These are phyloP conservation scores for Pelvicachromis taeniatus DNA, from an alignment of 2,113 vertebrate genomes.

Conservation along the genomic window DNA sequence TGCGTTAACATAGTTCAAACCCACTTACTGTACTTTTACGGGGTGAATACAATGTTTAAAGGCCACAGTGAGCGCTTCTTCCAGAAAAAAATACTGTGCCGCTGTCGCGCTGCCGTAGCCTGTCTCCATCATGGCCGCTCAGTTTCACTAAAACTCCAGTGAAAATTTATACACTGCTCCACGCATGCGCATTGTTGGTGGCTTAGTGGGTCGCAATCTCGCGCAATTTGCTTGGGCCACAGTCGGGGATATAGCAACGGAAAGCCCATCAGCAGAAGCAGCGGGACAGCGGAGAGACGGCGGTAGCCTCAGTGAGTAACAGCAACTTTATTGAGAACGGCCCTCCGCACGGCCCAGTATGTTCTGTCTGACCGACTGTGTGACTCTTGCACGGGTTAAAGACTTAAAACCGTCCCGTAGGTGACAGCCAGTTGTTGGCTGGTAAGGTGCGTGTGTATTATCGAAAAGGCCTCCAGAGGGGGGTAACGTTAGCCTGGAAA, in stretches of 20 bases:
- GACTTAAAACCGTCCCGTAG: background rate
- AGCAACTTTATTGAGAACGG: background rate
- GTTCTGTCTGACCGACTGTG: background rate
- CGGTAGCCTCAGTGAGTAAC: conserved; percentile 36
- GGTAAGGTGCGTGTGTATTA: conserved; percentile 33
- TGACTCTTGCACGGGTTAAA: background rate
- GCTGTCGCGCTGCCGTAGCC: background rate
- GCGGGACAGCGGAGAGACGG: conserved; percentile 20
- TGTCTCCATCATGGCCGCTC: conserved; percentile 22
- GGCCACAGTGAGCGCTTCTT: background rate
- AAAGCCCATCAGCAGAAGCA: conserved; percentile 30
- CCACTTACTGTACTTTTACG: background rate
- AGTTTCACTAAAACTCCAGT: background rate
- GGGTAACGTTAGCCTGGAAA: conserved; percentile 20
- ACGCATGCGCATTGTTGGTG: conserved; percentile 27
- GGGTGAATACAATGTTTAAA: background rate
- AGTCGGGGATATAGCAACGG: conserved; percentile 40
- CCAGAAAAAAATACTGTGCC: background rate
- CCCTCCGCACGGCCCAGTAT: fast-evolving
- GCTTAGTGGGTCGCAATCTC: conserved; percentile 25
- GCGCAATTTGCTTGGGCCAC: conserved; percentile 18
- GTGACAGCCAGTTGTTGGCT: conserved; percentile 2
- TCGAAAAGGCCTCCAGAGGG: conserved; percentile 57
- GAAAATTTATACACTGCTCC: fast-evolving
- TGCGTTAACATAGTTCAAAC: background rate